These are phyloP conservation scores for Ischnura elegans DNA, from an alignment of 2,888 invertebrate genomes.

Conservation along the genomic window DNA sequence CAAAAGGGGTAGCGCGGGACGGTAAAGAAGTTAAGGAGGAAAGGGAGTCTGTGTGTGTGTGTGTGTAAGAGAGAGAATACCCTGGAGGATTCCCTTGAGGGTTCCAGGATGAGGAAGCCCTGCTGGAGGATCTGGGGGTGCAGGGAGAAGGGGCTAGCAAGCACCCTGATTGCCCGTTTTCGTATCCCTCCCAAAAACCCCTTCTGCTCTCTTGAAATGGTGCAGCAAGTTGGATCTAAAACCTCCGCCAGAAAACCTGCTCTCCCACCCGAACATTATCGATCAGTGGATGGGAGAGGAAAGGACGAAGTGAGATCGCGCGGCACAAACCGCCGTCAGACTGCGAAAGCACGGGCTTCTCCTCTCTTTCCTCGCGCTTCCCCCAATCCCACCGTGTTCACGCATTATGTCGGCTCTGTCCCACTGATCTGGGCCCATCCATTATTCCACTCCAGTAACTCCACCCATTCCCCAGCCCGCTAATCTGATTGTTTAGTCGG, in stretches of 20 bases:
- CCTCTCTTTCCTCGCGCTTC: neutral
- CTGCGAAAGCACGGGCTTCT: neutral
- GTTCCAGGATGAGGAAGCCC: neutral
- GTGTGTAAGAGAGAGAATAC: neutral
- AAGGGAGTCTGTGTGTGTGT: no score
- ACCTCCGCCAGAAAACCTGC: neutral
- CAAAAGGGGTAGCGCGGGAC: slow-evolving; percentile 32
- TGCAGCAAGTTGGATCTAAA: slow-evolving; percentile 55
- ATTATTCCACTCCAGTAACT: neutral
- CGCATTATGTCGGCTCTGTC: slow-evolving; percentile 13
- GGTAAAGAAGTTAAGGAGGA: slow-evolving; percentile 17
- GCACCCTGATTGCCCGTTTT: slow-evolving; percentile 62
- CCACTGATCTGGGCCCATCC: slow-evolving; percentile 5
- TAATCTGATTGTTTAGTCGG: slow-evolving; percentile 12
- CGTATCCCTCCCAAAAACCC: slow-evolving; percentile 29
- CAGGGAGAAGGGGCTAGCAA: neutral
- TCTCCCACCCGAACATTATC: slow-evolving; percentile 21
- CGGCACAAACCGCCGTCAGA: slow-evolving; percentile 43
- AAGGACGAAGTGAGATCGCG: slow-evolving; percentile 21
- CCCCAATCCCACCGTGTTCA: slow-evolving; percentile 2
- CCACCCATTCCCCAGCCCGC: neutral
- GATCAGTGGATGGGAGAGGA: slow-evolving; percentile 50
- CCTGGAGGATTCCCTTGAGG: neutral
- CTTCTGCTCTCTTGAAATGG: slow-evolving; percentile 46
- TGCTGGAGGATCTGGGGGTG: neutral